phyloP scores from a whole-genome alignment of 64 coral and sea anemone species.

The Montipora cactus region DNA sequence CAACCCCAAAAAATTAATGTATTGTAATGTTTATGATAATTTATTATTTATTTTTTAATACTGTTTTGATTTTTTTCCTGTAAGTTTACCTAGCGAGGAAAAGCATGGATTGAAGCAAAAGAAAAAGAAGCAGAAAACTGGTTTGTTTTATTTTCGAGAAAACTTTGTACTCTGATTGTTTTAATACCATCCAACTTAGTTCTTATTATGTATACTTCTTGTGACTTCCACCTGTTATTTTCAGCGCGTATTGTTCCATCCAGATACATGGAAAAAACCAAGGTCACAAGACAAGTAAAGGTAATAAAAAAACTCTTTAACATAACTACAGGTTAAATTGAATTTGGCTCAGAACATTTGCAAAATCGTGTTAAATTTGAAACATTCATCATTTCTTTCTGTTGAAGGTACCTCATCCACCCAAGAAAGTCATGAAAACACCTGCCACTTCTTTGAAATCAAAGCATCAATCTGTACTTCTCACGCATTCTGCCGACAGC shows the following conservation, averaged over 20 bases:
- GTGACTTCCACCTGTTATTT: neutral
- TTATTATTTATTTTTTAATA: neutral
- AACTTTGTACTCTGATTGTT: neutral
- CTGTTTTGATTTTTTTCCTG: neutral
- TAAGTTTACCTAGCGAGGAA: neutral
- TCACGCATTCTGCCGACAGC: constrained; percentile 13
- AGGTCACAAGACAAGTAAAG: constrained; percentile 10
- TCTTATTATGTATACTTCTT: no score
- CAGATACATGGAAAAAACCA: constrained; percentile 75
- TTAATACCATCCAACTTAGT: neutral
- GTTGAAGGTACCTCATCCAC: neutral
- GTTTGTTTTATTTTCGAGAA: neutral
- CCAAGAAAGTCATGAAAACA: constrained; percentile 34
- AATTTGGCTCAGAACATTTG: no score
- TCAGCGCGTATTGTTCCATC: constrained; percentile 82
- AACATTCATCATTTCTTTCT: neutral
- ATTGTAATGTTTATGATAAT: neutral
- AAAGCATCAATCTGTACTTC: constrained; percentile 8
- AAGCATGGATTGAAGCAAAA: constrained; percentile 2
- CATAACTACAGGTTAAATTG: no score
- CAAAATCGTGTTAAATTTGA: neutral
- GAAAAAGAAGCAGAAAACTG: constrained; percentile 48
- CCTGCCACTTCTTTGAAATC: constrained; percentile 4
- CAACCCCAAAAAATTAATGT: no score
- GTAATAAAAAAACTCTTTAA: neutral